Evolutionary conservation across 2,113 vertebrate species (phyloP).

Genomic region (Nestor notabilis): DNA sequence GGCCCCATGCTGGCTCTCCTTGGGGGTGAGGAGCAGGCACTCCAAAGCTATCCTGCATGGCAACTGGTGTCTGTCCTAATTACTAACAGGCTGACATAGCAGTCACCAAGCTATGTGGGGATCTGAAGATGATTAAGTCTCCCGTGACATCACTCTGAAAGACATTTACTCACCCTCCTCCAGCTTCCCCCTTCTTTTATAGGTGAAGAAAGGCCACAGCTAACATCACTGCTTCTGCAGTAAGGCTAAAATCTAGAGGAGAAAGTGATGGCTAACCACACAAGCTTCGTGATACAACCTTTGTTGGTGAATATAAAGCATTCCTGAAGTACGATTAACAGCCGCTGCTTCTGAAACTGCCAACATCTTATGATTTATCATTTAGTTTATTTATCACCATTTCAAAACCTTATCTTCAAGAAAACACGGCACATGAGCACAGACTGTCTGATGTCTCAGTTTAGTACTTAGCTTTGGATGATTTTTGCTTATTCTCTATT

Average conservation of each 20-base stretch:
- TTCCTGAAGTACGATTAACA: neutral
- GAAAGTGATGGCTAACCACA: conserved; percentile 30
- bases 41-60: conserved; percentile 5
- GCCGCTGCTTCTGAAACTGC: neutral
- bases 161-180: neutral
- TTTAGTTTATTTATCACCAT: neutral
- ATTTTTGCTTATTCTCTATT: neutral
- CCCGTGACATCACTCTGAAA: conserved; percentile 21
- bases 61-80: conserved; percentile 38
- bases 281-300: neutral
- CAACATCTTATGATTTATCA: conserved; percentile 9
- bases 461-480: neutral
- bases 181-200: neutral
- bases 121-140: conserved; percentile 63
- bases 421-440: neutral
- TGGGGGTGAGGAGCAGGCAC: conserved; percentile 10
- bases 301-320: neutral
- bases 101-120: neutral
- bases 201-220: conserved; percentile 47
- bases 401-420: conserved; percentile 44
- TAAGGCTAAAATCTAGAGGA: neutral
- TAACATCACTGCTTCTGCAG: conserved; percentile 19
- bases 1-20: conserved; percentile 15
- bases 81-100: conserved; percentile 27
- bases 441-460: neutral